These are phyloP conservation scores for Urophycis tenuis DNA, from an alignment of 2,797 vertebrate species.

Conservation along the genomic window DNA sequence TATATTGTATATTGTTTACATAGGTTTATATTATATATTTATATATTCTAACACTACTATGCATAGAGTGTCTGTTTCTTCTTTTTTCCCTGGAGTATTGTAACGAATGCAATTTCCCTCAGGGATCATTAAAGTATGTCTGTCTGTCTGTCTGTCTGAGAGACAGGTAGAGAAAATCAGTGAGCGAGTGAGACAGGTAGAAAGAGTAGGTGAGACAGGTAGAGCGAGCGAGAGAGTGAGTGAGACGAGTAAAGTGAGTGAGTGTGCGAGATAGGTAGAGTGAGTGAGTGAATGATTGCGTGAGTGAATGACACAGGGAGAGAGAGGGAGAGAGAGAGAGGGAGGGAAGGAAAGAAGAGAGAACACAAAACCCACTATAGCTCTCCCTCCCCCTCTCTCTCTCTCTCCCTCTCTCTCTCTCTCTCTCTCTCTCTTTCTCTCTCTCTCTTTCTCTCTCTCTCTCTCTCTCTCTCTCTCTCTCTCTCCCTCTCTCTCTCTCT, in stretches of 20 bases:
- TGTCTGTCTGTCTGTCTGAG: too few species aligned
- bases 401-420: constrained; percentile 1
- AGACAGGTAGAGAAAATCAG: too few species aligned
- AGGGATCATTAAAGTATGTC: too few species aligned
- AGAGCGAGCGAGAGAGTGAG: not conserved
- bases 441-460: constrained; percentile 10
- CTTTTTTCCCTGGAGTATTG: too few species aligned
- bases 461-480: not conserved
- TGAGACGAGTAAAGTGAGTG: not conserved
- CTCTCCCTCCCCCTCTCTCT: not conserved
- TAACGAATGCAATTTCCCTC: too few species aligned
- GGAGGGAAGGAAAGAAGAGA: not conserved
- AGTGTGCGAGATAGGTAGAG: not conserved
- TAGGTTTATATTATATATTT: too few species aligned
- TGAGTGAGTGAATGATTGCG: constrained; percentile 12
- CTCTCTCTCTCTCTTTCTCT: constrained; percentile 58
- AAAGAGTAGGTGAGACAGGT: not conserved
- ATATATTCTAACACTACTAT: too few species aligned
- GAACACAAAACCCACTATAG: constrained; percentile 54
- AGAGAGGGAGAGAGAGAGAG: not conserved
- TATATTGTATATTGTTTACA: too few species aligned
- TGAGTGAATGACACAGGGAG: constrained; percentile 16
- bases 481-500: constrained; percentile 46
- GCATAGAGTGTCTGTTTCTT: too few species aligned
- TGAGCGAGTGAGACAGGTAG: constrained; percentile 1